Percentiles rank a stretch among this genome's conserved stretches.
Evolutionary conservation across 2,113 vertebrate genomes (phyloP).

Genomic region (Microcebus jonahi): DNA sequence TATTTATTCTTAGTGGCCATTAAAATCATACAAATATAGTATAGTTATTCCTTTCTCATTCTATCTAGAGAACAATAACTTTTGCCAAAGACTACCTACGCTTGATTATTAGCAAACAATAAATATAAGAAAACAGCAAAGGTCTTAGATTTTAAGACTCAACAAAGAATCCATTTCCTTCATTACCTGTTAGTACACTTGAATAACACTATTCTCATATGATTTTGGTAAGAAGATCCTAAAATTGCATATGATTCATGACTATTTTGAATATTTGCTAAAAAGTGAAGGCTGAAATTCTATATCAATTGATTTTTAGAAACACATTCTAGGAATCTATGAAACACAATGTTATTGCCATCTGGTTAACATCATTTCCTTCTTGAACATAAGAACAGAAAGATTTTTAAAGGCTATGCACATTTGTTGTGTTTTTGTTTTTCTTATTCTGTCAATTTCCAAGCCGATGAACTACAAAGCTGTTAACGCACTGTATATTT

Average conservation of each 20-base stretch:
- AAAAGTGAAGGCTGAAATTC: constrained; percentile 42
- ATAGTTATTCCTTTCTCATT: neutral
- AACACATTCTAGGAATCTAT: neutral
- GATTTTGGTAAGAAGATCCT: neutral
- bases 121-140: neutral
- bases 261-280: constrained; percentile 32
- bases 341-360: neutral
- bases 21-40: neutral
- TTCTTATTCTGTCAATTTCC: constrained; percentile 65
- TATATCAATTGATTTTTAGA: constrained; percentile 34
- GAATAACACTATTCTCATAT: neutral
- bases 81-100: neutral
- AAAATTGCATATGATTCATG: neutral
- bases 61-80: neutral
- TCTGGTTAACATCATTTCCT: constrained; percentile 37
- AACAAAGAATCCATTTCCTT: neutral
- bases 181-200: neutral
- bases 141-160: neutral
- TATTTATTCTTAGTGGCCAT: neutral
- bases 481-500: constrained; percentile 53
- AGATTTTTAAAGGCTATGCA: constrained; percentile 25
- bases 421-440: neutral
- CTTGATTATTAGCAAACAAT: neutral
- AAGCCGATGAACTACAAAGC: constrained; percentile 54
- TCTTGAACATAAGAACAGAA: neutral